phyloP scores from a whole-genome alignment of 2,113 vertebrate genomes.

The Salminus brasiliensis region DNA sequence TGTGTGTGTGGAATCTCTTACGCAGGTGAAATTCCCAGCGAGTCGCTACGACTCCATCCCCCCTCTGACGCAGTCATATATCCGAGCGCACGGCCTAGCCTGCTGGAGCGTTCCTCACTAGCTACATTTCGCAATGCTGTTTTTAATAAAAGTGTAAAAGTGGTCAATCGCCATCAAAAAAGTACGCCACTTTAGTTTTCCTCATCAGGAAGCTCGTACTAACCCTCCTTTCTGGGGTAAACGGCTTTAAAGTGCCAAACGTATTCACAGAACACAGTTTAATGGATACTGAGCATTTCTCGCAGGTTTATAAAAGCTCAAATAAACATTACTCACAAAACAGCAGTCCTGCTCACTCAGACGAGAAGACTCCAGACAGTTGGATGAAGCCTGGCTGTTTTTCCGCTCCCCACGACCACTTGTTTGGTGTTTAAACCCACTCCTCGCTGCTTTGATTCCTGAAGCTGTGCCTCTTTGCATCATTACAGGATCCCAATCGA shows the following conservation, averaged over 20 bases:
- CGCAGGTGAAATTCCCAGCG: constrained; percentile 68
- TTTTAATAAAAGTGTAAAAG: no score
- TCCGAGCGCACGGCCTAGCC: constrained; percentile 21
- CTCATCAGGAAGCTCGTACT: background rate
- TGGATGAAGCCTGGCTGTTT: background rate
- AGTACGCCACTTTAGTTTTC: background rate
- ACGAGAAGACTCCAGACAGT: background rate
- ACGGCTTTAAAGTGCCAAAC: background rate
- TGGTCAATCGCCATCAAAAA: background rate
- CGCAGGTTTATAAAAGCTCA: background rate
- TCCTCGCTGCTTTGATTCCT: constrained; percentile 58
- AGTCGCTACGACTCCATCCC: constrained; percentile 58
- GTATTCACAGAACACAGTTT: background rate
- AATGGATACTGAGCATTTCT: background rate
- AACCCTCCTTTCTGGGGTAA: background rate
- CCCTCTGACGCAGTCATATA: constrained; percentile 75
- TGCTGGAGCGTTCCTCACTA: constrained; percentile 3
- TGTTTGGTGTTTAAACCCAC: constrained; percentile 45
- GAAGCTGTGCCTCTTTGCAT: constrained; percentile 56
- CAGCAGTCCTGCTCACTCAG: constrained; percentile 29
- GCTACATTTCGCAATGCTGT: constrained; percentile 5
- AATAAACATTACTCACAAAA: no score
- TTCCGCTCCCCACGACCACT: constrained; percentile 22
- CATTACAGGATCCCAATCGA: constrained; percentile 67
- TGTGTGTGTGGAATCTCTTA: constrained; percentile 54